Evolutionary conservation across 2,797 vertebrate species (phyloP), one percentile per base, ranked within the genome.

Genomic region (Lindbergichthys nudifrons): DNA sequence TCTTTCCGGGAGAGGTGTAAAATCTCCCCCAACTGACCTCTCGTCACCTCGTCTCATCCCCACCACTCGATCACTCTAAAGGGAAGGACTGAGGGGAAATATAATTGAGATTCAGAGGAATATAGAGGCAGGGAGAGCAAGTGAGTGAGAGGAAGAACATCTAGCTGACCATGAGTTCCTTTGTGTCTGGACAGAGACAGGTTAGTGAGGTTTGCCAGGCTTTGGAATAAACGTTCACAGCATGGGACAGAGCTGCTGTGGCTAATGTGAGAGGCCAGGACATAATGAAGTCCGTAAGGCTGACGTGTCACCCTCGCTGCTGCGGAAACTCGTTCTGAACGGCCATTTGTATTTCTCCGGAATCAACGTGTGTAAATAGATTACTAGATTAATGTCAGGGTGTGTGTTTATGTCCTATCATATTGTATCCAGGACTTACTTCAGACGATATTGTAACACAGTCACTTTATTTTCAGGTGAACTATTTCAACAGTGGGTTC

Each of bases 241-340:
- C 51, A 70, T 70, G 76, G 56, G 53, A 74, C 59, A 12, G 42
- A 43, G 11, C 39, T 14, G 4, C 41, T 57, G 70, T 23, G 19
- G 52, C 62, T 83, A 70, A 82, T 77, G 72, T 59, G 79, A 77
- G 79, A 80, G 75, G 68, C 70, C 41, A 16, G 80, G 63, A 79
- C 80, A 73, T 84, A 87, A 87, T 87, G 77, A 85, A 79, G 68
- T 76, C 72, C 62, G 68, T 15, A 60, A 73, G 63, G 74, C 69
- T 47, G 79, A 26, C 45, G 70, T 65, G 66, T 77, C 67, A 54
- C 72, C 83, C 62, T 75, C 65, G 36, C 73, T 65, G 58, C 71
- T 53, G 75, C 78, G 60, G 78, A 87, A 89, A 87, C 75, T 82
- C 42, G 12, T 50, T 65, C 82, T 68, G 75, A 76, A 52, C 46